These are phyloP conservation scores for Cyclina sinensis DNA, from an alignment of 1,140 invertebrate species.

Conservation along the genomic window DNA sequence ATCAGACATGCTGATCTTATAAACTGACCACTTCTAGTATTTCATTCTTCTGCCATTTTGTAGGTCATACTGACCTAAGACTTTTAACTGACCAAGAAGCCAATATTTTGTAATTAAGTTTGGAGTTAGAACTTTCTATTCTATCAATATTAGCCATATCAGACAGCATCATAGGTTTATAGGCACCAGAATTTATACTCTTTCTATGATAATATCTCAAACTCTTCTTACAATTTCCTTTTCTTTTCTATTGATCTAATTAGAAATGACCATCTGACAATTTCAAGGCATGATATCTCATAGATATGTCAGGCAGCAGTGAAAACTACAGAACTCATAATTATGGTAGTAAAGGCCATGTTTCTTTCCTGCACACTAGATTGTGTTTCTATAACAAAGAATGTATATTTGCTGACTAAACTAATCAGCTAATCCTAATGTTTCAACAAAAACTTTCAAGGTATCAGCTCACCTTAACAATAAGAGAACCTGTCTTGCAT, in stretches of 20 bases:
- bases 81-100: background rate
- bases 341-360: background rate
- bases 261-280: slow-evolving; percentile 56
- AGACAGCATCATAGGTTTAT: background rate
- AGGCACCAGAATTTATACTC: slow-evolving; percentile 33
- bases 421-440: no score
- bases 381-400: background rate
- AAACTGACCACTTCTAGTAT: slow-evolving; percentile 12
- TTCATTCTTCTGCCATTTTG: background rate
- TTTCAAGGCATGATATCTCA: slow-evolving; percentile 11
- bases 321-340: slow-evolving; percentile 4
- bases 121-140: no score
- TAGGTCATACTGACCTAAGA: slow-evolving; percentile 40
- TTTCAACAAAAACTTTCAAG: no score
- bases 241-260: slow-evolving; percentile 36
- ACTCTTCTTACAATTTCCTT: slow-evolving; percentile 55
- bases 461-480: no score
- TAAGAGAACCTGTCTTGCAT: no score
- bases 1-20: background rate
- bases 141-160: no score
- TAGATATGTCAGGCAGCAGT: background rate
- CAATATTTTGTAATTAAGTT: no score
- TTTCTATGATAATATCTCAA: slow-evolving; percentile 36
- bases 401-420: no score
- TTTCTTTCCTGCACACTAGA: background rate